A percentile compares a stretch with the other conserved stretches of the same genome.
Conservation (phyloP, 2,888 invertebrate genomes). For the Euclidia mi region DNA sequence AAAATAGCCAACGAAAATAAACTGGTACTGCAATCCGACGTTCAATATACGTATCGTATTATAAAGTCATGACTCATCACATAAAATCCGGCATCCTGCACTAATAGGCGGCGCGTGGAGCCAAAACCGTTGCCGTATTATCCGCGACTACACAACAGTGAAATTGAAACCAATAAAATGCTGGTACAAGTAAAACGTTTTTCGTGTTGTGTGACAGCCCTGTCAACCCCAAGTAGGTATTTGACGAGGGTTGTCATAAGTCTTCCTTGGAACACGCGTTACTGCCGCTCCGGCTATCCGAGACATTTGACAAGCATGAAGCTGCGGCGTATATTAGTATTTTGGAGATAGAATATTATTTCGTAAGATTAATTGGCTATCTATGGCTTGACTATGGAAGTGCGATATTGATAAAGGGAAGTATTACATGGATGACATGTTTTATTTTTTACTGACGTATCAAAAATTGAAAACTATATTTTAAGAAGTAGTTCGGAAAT, state of each 20-base stretch:
- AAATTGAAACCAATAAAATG: conserved; percentile 89
- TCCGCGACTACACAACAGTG: conserved; percentile 78
- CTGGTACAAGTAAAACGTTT: conserved; percentile 83
- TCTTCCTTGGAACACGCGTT: conserved; percentile 72
- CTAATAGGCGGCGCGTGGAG: conserved; percentile 59
- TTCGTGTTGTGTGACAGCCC: conserved; percentile 78
- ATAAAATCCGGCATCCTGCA: conserved; percentile 63
- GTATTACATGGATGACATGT: too few species aligned
- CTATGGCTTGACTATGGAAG: conserved; percentile 26
- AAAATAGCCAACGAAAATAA: conserved; percentile 23
- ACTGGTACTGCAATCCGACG: conserved; percentile 29
- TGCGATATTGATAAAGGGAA: neutral
- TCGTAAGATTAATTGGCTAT: conserved; percentile 32
- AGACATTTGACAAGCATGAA: conserved; percentile 58
- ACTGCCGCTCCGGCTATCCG: conserved; percentile 43
- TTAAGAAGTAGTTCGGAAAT: too few species aligned
- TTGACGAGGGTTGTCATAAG: conserved; percentile 89
- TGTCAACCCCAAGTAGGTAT: conserved; percentile 45
- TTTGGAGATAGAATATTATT: conserved; percentile 30
- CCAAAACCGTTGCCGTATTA: conserved; percentile 69
- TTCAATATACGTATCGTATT: conserved; percentile 48
- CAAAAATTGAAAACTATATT: too few species aligned
- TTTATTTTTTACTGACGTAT: too few species aligned
- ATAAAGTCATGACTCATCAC: conserved; percentile 70
- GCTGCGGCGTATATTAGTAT: conserved; percentile 59